Base-by-base conservation (phyloP, 2,888 invertebrate species). In the Oxystoma pomonae region DNA sequence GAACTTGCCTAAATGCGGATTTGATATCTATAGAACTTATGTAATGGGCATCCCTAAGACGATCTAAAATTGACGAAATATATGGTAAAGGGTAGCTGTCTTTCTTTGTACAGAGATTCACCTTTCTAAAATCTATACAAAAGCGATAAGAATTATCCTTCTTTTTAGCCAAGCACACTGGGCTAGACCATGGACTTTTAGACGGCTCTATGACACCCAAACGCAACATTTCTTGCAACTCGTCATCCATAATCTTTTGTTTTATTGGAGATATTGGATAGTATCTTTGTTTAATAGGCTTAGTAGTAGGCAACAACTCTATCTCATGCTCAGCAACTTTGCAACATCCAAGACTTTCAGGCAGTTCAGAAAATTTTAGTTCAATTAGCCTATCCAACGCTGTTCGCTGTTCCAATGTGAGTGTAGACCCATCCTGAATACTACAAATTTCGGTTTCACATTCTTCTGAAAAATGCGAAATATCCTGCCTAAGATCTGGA, bases 391-490 rank as follows among this genome's bases (percentile, higher is more conserved):
- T 16, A 56, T 60, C 21, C 20, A 63, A 20, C 5, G n/a, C n/a
- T n/a, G 16, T 9, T 12, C 57, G 51, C 49, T 64, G 64, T 20
- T 16, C 55, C 20, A 50, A 12, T 51, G 21, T 61, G 16, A 57
- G 20, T 52, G 49, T 35, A 22, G 17, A 17, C 1, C 16, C 20
- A 59, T 22, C 49, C 49, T 59, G 51, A 22, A 61, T 57, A 7
- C 55, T 49, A 12, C 9, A 9, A 49, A 49, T 53, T 1, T 52
- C 3, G 16, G 3, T 7, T 3, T 7, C 3, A 20, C 5, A 9
- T 19, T 20, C 20, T 19, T 12, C 57, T 20, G 18, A n/a, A 55
- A 67, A 68, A 50, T 66, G 59, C 67, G 65, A 67, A 21, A 65
- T 62, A 52, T 65, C 64, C 16, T 56, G 18, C 35, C 53, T 65